Conservation (phyloP, 2,888 invertebrate species). For the Philopedon plagiatum region DNA sequence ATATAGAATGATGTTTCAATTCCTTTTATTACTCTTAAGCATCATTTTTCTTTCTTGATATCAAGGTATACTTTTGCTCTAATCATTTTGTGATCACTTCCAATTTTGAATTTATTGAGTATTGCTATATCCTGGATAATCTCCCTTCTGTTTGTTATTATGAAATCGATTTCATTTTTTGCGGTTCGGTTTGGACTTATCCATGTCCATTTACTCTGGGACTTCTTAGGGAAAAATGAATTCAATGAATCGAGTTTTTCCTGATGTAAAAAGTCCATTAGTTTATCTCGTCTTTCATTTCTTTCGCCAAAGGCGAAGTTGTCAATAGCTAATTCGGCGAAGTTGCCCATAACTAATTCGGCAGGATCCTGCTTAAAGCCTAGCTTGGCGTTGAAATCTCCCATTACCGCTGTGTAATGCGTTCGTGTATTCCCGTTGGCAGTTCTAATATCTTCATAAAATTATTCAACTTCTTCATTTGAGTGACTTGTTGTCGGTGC, state of each 20-base stretch:
- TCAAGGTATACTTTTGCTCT: not conserved
- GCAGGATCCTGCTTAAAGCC: not conserved
- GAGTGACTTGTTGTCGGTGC: constrained; percentile 10
- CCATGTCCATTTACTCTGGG: constrained; percentile 9
- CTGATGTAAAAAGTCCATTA: not conserved
- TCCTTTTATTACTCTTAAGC: too few relatives aligned
- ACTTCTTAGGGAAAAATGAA: constrained; percentile 19
- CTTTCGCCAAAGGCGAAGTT: not conserved
- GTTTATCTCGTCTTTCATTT: constrained; percentile 9
- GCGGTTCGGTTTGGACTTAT: not conserved
- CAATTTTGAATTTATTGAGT: not conserved
- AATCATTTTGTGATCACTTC: not conserved
- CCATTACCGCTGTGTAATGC: not conserved
- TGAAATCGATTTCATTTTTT: not conserved
- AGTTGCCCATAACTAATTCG: too few relatives aligned
- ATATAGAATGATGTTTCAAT: too few relatives aligned
- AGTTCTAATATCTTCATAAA: not conserved
- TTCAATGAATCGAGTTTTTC: constrained; percentile 2
- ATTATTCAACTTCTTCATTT: constrained; percentile 8
- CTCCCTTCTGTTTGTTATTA: not conserved
- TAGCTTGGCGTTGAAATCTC: constrained; percentile 11
- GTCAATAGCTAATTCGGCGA: too few relatives aligned
- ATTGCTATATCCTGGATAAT: not conserved
- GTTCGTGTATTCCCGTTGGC: not conserved
- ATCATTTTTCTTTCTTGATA: too few relatives aligned